phyloP scores from a whole-genome alignment of 2,113 vertebrate genomes.

The Anthoscopus minutus region DNA sequence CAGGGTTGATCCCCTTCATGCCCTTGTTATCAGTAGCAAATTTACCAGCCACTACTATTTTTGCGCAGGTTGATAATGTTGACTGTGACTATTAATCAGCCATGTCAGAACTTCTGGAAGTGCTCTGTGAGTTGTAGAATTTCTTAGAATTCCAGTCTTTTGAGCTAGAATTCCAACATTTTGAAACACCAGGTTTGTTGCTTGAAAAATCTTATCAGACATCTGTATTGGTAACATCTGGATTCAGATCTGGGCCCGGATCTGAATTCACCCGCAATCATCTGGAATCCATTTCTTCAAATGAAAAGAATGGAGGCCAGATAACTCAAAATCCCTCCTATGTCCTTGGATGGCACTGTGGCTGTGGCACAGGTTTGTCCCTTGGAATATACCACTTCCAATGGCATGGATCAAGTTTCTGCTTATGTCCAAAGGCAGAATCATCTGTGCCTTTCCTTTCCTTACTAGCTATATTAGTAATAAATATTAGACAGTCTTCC shows the following conservation, averaged over 20 bases:
- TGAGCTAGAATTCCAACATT: neutral
- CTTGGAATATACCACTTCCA: neutral
- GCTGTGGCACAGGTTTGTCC: neutral
- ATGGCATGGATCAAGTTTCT: neutral
- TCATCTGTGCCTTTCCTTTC: neutral
- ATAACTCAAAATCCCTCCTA: neutral
- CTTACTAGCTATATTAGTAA: neutral
- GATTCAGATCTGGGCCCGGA: neutral
- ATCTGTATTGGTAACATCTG: neutral
- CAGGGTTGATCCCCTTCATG: neutral
- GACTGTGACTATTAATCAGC: neutral
- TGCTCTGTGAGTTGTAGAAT: neutral
- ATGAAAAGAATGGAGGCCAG: neutral
- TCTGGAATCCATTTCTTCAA: neutral
- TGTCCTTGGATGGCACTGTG: neutral
- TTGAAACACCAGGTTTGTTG: neutral
- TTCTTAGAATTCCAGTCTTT: neutral
- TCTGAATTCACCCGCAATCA: neutral
- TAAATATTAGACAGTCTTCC: neutral
- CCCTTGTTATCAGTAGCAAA: neutral
- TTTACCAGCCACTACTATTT: neutral
- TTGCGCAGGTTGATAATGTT: neutral
- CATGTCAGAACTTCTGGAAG: neutral
- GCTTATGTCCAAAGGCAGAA: neutral
- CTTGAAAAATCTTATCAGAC: neutral